Evolutionary conservation across 2,888 invertebrate species (phyloP), one percentile per base, ranked within the genome.

Genomic region (Rhorus exstirpatorius): DNA sequence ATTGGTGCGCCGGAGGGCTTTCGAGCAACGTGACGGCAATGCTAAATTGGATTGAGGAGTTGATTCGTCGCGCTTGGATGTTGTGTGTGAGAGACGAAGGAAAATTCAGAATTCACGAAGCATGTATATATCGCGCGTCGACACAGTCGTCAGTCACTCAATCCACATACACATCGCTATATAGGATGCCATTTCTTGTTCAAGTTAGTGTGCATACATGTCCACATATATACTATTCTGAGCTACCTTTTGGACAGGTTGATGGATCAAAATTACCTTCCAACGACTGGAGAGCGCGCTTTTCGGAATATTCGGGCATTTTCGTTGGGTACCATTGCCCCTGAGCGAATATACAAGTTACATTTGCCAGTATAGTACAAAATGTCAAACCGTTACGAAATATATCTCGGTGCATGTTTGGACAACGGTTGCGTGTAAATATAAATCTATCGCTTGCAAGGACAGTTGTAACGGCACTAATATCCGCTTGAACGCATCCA

Each of bases 11-110:
- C 24, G 31, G 49, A 72, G 72, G 51, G 49, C 38, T 31, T 14
- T 12, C 14, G 35, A 61, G 49, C 49, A 60, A 72, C 72, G 72
- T 72, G 72, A 72, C 72, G 60, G 60, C 46, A 61, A 72, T 72
- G 19, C 46, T 10, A 1, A 21, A 72, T 60, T 1, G 12, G 6
- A 21, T 44, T 49, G 65, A 21, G 24, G 7, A 31, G 49, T 17
- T 49, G 14, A 26, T 65, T n/a, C 44, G 12, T 61, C 24, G 58
- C 6, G 46, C n/a, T 46, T 12, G 14, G 19, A 24, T 10, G 55
- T 12, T 21, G 31, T 19, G 26, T 3, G 26, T 6, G 46, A 60
- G 58, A 35, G 26, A 58, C 41, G 71, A 31, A 26, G 24, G 6
- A 72, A 46, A 72, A 72, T 72, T 60, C 12, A 35, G 60, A 60